These are phyloP conservation scores for Scaptomyza hsui DNA, from an alignment of 1,140 invertebrate genomes.

Conservation along the genomic window DNA sequence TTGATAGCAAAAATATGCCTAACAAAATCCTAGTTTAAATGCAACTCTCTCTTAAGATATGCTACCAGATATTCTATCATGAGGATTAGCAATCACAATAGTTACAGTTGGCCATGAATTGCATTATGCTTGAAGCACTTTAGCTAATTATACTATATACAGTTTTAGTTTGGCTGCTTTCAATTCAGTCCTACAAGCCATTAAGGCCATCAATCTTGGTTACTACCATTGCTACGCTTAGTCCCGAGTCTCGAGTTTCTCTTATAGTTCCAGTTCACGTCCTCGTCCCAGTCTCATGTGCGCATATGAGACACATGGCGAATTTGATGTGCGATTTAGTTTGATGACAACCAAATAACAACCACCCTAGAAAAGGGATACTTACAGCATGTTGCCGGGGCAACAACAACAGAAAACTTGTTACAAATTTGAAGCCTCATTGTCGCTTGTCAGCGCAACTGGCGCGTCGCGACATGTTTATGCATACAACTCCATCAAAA, in stretches of 20 bases:
- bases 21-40: neutral
- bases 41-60: neutral
- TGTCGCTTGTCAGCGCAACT: constrained; percentile 79
- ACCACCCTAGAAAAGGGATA: constrained; percentile 11
- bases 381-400: constrained; percentile 63
- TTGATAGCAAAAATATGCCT: constrained; percentile 47
- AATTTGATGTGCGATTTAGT: constrained; percentile 39
- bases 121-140: constrained; percentile 16
- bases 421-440: constrained; percentile 69
- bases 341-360: constrained; percentile 46
- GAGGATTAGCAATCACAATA: neutral
- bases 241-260: neutral
- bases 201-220: constrained; percentile 66
- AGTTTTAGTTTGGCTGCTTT: constrained; percentile 17
- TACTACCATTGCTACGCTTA: constrained; percentile 43
- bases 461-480: constrained; percentile 76
- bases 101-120: constrained; percentile 8
- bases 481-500: constrained; percentile 82
- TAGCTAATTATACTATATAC: constrained; percentile 37
- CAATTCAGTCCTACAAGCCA: neutral
- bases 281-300: neutral
- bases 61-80: neutral
- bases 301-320: constrained; percentile 28
- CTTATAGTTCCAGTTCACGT: neutral
- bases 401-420: constrained; percentile 47